Evolutionary conservation across 2,113 vertebrate genomes (phyloP).

Genomic region (Periophthalmus modestus): DNA sequence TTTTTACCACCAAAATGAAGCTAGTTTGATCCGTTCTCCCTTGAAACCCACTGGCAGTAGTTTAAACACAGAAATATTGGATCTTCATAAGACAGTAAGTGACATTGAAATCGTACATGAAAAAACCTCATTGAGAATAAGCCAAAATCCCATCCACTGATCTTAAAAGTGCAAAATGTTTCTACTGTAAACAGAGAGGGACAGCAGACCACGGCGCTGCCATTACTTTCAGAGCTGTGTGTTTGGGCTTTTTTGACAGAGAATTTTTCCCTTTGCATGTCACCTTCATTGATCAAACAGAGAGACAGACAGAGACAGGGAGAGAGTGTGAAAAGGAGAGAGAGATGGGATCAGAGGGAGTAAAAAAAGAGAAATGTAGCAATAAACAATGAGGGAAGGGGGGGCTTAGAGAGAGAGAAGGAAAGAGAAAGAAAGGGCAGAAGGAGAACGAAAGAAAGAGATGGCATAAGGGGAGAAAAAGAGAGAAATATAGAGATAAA

Average conservation of each 20-base stretch:
- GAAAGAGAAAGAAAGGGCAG: no score
- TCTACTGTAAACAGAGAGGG: slow-evolving; percentile 40
- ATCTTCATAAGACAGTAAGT: slow-evolving; percentile 27
- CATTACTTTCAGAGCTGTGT: slow-evolving; percentile 52
- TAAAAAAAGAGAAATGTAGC: no score
- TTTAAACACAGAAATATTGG: slow-evolving; percentile 40
- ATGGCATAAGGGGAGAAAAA: no score
- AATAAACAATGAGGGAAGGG: no score
- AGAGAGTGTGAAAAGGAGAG: slow-evolving; percentile 4
- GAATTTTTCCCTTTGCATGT: slow-evolving; percentile 49
- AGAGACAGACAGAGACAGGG: slow-evolving; percentile 23
- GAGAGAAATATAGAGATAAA: no score
- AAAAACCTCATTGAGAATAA: slow-evolving; percentile 33
- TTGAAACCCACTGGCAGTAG: slow-evolving; percentile 43
- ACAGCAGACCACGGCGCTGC: slow-evolving; percentile 19
- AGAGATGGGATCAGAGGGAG: no score
- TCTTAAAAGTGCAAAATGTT: slow-evolving; percentile 46
- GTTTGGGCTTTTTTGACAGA: slow-evolving; percentile 37
- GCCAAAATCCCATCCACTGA: slow-evolving; percentile 44
- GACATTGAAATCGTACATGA: slow-evolving; percentile 27
- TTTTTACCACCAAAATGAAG: slow-evolving; percentile 30
- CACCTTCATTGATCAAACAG: slow-evolving; percentile 40
- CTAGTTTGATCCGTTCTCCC: slow-evolving; percentile 30
- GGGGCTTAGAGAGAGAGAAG: not conserved
- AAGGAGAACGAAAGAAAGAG: no score